Conservation (phyloP, 37 sponge, comb jelly and placozoan genomes). For the Tethya wilhelma region DNA sequence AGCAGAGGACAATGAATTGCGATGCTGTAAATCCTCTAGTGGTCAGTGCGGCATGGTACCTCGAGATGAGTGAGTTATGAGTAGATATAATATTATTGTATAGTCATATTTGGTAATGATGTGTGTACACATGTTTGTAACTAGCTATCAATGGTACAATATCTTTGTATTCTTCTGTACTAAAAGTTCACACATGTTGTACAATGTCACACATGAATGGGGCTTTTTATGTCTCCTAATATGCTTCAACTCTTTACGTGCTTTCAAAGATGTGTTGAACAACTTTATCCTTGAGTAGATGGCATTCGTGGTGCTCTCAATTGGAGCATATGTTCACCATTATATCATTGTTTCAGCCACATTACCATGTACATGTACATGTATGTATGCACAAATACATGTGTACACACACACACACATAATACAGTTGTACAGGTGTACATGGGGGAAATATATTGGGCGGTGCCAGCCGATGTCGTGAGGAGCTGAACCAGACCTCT, state of each 20-base stretch:
- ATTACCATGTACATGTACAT: neutral
- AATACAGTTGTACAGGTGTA: constrained; percentile 4
- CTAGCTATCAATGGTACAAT: too few relatives aligned
- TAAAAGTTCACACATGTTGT: too few relatives aligned
- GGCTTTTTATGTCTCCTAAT: too few relatives aligned
- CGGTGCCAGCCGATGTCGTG: constrained; percentile 47
- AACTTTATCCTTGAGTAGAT: too few relatives aligned
- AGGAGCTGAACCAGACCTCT: constrained; percentile 24
- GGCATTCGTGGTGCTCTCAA: too few relatives aligned
- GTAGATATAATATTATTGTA: too few relatives aligned
- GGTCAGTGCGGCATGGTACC: constrained; percentile 59
- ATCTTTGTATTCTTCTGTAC: too few relatives aligned
- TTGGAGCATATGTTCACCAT: too few relatives aligned
- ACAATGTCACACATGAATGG: too few relatives aligned
- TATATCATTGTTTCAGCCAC: too few relatives aligned
- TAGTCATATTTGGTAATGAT: neutral
- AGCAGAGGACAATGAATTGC: constrained; percentile 32
- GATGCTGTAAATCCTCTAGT: constrained; percentile 38
- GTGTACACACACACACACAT: neutral
- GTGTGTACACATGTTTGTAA: neutral
- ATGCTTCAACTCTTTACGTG: too few relatives aligned
- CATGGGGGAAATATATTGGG: constrained; percentile 43
- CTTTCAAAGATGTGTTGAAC: too few relatives aligned
- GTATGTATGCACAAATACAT: neutral
- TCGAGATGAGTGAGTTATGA: constrained; percentile 30